Percentiles rank a stretch among this genome's conserved stretches.
phyloP scores from a whole-genome alignment of 1,140 invertebrate genomes.

The Laupala kohalensis region DNA sequence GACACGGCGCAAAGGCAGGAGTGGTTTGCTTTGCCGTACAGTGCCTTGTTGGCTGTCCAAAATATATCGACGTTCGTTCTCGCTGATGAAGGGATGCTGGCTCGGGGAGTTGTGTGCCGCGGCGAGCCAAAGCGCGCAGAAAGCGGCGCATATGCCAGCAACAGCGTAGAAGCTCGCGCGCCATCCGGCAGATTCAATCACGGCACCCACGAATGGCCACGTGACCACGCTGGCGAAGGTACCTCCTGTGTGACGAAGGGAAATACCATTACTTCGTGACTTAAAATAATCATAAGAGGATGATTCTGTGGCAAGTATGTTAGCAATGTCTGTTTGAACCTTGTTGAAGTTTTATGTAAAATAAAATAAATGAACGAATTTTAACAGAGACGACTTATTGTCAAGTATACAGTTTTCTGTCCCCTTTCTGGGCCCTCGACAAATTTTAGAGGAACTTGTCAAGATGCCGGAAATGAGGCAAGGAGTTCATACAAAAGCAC shows the following conservation, averaged over 20 bases:
- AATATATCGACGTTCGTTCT: slow-evolving; percentile 64
- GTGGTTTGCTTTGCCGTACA: neutral
- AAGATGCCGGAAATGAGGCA: too few species aligned
- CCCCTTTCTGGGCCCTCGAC: too few species aligned
- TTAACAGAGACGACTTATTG: too few species aligned
- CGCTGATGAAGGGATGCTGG: slow-evolving; percentile 56
- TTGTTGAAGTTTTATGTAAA: too few species aligned
- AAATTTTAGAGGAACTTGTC: too few species aligned
- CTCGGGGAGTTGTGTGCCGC: slow-evolving; percentile 57
- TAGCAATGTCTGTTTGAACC: too few species aligned
- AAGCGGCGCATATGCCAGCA: neutral
- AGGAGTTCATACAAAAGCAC: too few species aligned
- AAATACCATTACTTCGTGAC: too few species aligned
- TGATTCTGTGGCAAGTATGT: too few species aligned
- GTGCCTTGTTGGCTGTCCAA: slow-evolving; percentile 25
- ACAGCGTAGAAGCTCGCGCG: slow-evolving; percentile 31
- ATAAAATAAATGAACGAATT: too few species aligned
- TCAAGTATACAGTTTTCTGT: too few species aligned
- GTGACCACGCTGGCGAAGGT: slow-evolving; percentile 65
- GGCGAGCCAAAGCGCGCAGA: slow-evolving; percentile 51
- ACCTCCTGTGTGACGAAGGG: slow-evolving; percentile 56
- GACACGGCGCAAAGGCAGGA: slow-evolving; percentile 24
- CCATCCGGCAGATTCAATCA: slow-evolving; percentile 54
- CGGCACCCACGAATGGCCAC: slow-evolving; percentile 49
- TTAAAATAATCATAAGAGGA: too few species aligned